A percentile compares a stretch with the other conserved stretches of the same genome.
Evolutionary conservation across 1,140 invertebrate genomes (phyloP).

Genomic region (Nylanderia fulva): DNA sequence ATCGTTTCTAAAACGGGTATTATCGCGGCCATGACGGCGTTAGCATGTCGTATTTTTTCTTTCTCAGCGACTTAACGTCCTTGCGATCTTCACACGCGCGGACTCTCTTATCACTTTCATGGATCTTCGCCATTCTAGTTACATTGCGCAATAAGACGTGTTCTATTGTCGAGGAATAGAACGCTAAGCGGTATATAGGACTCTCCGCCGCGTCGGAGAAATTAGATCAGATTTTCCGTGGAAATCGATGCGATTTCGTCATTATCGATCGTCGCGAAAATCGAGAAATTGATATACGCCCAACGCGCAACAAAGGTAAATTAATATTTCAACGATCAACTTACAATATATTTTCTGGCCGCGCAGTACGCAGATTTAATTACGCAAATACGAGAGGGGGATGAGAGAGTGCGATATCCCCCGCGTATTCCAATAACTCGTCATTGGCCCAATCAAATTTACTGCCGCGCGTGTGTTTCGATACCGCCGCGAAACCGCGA

Average conservation of each 20-base stretch:
- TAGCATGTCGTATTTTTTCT: slow-evolving; percentile 73
- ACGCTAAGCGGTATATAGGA: slow-evolving; percentile 1
- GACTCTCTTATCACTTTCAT: slow-evolving; percentile 50
- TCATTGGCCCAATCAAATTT: slow-evolving; percentile 58
- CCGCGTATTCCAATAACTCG: slow-evolving; percentile 48
- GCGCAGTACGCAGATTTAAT: slow-evolving; percentile 28
- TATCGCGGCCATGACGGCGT: slow-evolving; percentile 69
- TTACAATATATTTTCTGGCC: slow-evolving; percentile 27
- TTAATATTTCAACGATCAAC: slow-evolving; percentile 30
- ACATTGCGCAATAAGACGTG: slow-evolving; percentile 44
- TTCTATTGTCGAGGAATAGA: neutral
- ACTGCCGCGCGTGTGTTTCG: slow-evolving; percentile 46
- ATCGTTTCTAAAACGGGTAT: slow-evolving; percentile 68
- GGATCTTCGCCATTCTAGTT: slow-evolving; percentile 64
- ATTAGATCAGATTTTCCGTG: neutral
- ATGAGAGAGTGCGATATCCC: slow-evolving; percentile 38
- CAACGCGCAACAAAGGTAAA: neutral
- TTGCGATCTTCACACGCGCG: slow-evolving; percentile 65
- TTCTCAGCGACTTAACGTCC: slow-evolving; percentile 62
- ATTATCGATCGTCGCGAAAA: neutral
- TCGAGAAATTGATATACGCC: neutral
- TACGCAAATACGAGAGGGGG: slow-evolving; percentile 40
- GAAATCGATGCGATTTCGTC: neutral
- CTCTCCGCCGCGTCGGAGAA: neutral
- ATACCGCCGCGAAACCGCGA: slow-evolving; percentile 43